Evolutionary conservation across 2,113 vertebrate genomes (phyloP).

Genomic region (Leucosticte australis): DNA sequence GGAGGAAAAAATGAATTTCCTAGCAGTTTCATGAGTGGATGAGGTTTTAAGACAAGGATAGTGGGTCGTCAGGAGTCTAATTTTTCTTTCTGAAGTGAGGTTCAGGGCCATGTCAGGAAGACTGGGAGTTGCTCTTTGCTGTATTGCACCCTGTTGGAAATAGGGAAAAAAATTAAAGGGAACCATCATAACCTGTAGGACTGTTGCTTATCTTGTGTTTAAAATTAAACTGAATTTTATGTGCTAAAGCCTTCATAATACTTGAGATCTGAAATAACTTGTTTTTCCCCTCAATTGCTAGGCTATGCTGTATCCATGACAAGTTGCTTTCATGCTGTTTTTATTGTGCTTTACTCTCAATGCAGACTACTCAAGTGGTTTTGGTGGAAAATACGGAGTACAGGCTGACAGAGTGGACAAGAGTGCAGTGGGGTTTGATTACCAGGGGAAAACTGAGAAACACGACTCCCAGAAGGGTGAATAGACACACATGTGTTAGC

Average conservation of each 20-base stretch:
- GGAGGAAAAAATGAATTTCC: neutral
- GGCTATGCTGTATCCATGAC: neutral
- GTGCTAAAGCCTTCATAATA: neutral
- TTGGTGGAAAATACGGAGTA: constrained; percentile 90
- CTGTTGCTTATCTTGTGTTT: neutral
- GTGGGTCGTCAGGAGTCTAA: accelerated
- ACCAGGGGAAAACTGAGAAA: constrained; percentile 91
- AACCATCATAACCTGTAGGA: neutral
- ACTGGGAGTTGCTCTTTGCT: neutral
- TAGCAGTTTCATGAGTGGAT: neutral
- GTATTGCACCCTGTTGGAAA: neutral
- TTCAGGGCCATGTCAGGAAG: neutral
- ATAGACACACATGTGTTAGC: neutral
- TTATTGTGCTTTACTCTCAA: neutral
- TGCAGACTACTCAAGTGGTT: constrained; percentile 90
- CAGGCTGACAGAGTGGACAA: constrained; percentile 95
- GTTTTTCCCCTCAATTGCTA: neutral
- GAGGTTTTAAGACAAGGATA: neutral
- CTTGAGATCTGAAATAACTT: neutral
- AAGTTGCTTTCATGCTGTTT: neutral
- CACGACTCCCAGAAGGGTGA: constrained; percentile 94
- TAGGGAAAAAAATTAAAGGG: neutral
- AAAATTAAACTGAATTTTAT: neutral
- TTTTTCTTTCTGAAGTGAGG: neutral
- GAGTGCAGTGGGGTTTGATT: constrained; percentile 93